phyloP scores from a whole-genome alignment of 2,797 vertebrate genomes.

The Echiichthys vipera region DNA sequence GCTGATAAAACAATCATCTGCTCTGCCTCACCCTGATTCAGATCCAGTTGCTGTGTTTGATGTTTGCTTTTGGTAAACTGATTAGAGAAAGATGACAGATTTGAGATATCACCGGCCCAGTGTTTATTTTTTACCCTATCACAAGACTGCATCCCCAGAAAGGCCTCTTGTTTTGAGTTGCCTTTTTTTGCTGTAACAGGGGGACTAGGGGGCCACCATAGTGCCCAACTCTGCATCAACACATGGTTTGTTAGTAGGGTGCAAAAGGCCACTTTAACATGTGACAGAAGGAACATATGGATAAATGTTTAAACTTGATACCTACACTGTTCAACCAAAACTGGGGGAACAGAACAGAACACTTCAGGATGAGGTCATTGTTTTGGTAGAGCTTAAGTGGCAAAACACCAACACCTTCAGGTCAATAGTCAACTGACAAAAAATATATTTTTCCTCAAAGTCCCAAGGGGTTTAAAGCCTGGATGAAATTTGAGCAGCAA shows the following conservation, averaged over 20 bases:
- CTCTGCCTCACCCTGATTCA: conserved; percentile 73
- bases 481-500: conserved; percentile 36
- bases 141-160: conserved; percentile 38
- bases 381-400: conserved; percentile 56
- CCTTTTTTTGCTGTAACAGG: conserved; percentile 50
- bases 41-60: conserved; percentile 73
- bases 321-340: conserved; percentile 19
- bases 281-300: conserved; percentile 58
- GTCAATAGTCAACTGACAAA: conserved; percentile 44
- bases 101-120: conserved; percentile 62
- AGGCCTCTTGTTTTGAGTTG: conserved; percentile 26
- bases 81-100: conserved; percentile 75
- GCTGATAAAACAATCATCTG: conserved; percentile 84
- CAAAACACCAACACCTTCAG: conserved; percentile 67
- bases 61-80: conserved; percentile 77
- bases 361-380: conserved; percentile 60
- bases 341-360: conserved; percentile 23
- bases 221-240: conserved; percentile 7
- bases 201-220: conserved; percentile 34
- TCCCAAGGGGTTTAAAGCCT: conserved; percentile 31
- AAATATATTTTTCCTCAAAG: conserved; percentile 38
- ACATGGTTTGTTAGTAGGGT: conserved; percentile 36
- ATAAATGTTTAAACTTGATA: conserved; percentile 56
- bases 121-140: conserved; percentile 75
- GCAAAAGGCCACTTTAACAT: conserved; percentile 40